Evolutionary conservation across 2,113 vertebrate species (phyloP), one percentile per base, ranked within the genome.

Genomic region (Trogon surrucura): DNA sequence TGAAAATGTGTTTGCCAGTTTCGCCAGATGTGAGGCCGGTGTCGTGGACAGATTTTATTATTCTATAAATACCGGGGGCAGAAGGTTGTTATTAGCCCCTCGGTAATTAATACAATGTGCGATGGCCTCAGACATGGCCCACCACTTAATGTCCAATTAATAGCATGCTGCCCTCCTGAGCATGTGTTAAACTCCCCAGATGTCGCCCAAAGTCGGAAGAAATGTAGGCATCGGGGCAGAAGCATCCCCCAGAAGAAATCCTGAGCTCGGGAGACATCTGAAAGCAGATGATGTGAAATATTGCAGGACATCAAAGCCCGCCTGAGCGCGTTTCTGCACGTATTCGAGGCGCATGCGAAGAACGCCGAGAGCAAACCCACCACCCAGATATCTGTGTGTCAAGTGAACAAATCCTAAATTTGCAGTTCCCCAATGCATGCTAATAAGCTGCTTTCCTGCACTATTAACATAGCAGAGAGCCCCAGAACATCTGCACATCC

Each of bases 31-130:
- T 91, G 65, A 84, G 94, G 65, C 80, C 71, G 90, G 85, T 88
- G 91, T 89, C 90, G 71, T 86, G 90, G 93, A 89, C 88, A 91
- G 82, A 92, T 95, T 89, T 93, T 85, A 88, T 96, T 95, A 84
- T 94, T 88, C 94, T 95, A 97, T 97, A 95, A 98, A 97, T 97
- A 97, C 87, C 78, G 25, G 92, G 92, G 80, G 73, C 95, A 96
- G 94, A 95, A 95, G 92, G 93, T 95, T 96, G 62, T 85, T 97
- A 94, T 91, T 97, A 97, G 90, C 93, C 83, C 64, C 47, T 64
- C 74, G 27, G 72, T 96, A 96, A 98, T 97, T 97, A 97, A 97
- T 93, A 58, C 97, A 97, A 96, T 3, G 17, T 96, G 87, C 69
- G n/a, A 56, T 54, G 85, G 61, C 47, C 81, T 75, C 72, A 89